These are phyloP conservation scores for Cebidichthys violaceus DNA, from an alignment of 2,113 vertebrate genomes.

Conservation along the genomic window DNA sequence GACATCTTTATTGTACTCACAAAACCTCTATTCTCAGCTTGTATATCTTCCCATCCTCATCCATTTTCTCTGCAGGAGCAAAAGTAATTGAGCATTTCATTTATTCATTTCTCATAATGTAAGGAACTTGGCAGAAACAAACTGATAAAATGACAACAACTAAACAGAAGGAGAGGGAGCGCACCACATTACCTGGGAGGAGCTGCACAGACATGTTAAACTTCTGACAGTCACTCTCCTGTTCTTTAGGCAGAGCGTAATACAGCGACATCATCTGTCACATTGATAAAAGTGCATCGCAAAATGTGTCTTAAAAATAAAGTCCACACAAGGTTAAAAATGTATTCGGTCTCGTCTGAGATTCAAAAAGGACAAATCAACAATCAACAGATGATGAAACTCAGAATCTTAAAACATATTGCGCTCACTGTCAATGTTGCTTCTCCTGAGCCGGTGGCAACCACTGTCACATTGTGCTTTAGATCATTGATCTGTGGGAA, in stretches of 20 bases:
- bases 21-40: constrained; percentile 61
- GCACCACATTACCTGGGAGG: constrained; percentile 48
- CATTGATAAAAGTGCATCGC: background rate
- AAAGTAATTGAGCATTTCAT: background rate
- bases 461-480: constrained; percentile 82
- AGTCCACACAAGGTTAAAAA: background rate
- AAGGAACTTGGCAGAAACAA: background rate
- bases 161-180: background rate
- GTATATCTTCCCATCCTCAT: constrained; percentile 35
- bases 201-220: constrained; percentile 83
- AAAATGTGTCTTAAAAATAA: background rate
- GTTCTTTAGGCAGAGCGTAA: constrained; percentile 79
- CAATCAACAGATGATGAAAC: background rate
- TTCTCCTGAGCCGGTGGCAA: constrained; percentile 82
- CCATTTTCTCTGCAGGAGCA: constrained; percentile 21
- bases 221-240: constrained; percentile 78
- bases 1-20: constrained; percentile 59
- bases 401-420: background rate
- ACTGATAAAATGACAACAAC: background rate
- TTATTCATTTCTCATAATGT: background rate
- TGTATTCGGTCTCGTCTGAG: background rate
- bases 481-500: constrained; percentile 63
- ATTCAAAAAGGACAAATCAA: background rate
- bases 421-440: constrained; percentile 82
- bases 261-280: constrained; percentile 85